A percentile compares a stretch with the other conserved stretches of the same genome.
Evolutionary conservation across 1,140 invertebrate genomes (phyloP).

Genomic region (Sitobion miscanthi): DNA sequence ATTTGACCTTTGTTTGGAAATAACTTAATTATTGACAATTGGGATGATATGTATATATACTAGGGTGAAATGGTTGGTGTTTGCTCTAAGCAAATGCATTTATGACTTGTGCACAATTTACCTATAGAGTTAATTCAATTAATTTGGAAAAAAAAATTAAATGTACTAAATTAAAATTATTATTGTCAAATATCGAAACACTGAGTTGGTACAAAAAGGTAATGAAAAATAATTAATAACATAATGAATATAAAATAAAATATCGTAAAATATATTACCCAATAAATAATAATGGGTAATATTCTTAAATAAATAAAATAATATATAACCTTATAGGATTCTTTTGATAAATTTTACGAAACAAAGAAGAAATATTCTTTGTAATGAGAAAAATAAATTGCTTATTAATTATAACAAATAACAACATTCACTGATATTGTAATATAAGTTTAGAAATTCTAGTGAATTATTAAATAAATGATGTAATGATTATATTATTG

Average conservation of each 20-base stretch:
- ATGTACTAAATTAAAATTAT: neutral
- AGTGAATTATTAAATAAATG: neutral
- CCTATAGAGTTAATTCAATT: neutral
- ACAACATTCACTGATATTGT: neutral
- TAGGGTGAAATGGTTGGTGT: neutral
- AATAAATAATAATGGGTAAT: neutral
- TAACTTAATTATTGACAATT: neutral
- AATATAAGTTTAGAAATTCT: neutral
- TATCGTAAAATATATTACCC: neutral
- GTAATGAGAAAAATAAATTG: neutral
- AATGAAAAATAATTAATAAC: constrained; percentile 15
- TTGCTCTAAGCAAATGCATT: neutral
- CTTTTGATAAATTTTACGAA: neutral
- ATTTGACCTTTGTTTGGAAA: neutral
- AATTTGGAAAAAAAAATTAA: neutral
- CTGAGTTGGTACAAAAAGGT: neutral
- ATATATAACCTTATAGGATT: neutral
- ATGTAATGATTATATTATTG: neutral
- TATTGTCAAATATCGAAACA: neutral
- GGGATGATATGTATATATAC: neutral
- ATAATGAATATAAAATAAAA: constrained; percentile 6
- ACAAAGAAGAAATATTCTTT: neutral
- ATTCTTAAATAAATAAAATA: constrained; percentile 15
- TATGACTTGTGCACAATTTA: neutral
- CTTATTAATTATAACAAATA: neutral